These are phyloP conservation scores for Acleris sparsana DNA, from an alignment of 2,888 invertebrate genomes.

Conservation along the genomic window DNA sequence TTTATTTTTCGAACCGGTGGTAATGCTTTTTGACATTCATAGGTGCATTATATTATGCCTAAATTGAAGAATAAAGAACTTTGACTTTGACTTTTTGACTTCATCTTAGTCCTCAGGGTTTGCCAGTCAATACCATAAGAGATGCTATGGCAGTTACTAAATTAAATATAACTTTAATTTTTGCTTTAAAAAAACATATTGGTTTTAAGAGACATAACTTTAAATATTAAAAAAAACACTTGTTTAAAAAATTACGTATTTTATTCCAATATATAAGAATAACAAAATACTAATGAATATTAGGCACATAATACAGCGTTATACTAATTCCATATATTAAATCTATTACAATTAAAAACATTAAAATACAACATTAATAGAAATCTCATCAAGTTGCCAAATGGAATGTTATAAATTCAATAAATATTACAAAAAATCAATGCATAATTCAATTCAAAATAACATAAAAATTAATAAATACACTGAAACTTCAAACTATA, in stretches of 20 bases:
- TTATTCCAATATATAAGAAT: conserved; percentile 28
- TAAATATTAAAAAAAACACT: conserved; percentile 3
- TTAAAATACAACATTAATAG: conserved; percentile 15
- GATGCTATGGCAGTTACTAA: no score
- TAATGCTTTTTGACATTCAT: no score
- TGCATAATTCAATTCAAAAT: background rate
- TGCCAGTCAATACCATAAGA: no score
- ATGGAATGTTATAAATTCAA: conserved; percentile 20
- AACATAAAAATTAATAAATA: background rate
- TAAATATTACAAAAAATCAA: conserved; percentile 4
- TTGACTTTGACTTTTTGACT: no score
- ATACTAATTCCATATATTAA: conserved; percentile 12
- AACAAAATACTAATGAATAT: conserved; percentile 22
- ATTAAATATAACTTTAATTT: no score
- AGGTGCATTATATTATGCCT: no score
- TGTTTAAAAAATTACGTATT: conserved; percentile 8
- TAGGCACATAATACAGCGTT: conserved; percentile 25
- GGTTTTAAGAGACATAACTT: background rate
- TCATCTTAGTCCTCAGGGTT: no score
- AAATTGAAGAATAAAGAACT: no score
- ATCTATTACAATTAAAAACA: conserved; percentile 5
- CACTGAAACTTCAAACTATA: background rate
- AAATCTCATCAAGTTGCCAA: conserved; percentile 20
- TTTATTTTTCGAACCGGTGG: no score
- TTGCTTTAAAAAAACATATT: no score